Percentiles rank a stretch among this genome's conserved stretches.
Evolutionary conservation across 2,888 invertebrate species (phyloP).

Genomic region (Drosophila koepferae): DNA sequence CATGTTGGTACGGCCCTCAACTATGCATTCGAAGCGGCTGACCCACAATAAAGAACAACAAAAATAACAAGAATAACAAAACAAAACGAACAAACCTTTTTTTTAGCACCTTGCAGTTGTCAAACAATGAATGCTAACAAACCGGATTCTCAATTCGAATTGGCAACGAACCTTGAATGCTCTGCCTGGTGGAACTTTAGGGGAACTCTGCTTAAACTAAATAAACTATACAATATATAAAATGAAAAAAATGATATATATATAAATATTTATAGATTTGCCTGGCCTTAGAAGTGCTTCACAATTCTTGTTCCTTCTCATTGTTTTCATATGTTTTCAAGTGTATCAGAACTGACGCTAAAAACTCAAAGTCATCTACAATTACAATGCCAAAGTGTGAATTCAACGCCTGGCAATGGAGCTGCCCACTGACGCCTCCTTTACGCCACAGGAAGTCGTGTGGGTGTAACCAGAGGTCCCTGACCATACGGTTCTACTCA

Average conservation of each 20-base stretch:
- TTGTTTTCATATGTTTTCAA: background rate
- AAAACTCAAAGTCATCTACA: constrained; percentile 1
- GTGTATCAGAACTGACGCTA: background rate
- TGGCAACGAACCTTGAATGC: constrained; percentile 22
- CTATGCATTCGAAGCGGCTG: constrained; percentile 29
- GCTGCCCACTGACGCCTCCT: constrained; percentile 6
- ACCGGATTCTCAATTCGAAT: background rate
- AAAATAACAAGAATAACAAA: background rate
- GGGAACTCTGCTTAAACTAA: too few relatives aligned
- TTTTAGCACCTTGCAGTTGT: constrained; percentile 73
- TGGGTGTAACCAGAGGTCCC: constrained; percentile 30
- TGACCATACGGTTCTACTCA: constrained; percentile 10
- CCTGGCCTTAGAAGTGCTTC: background rate
- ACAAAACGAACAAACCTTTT: constrained; percentile 43
- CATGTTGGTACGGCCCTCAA: constrained; percentile 45
- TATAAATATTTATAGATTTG: background rate
- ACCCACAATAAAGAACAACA: constrained; percentile 11
- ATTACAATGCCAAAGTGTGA: constrained; percentile 9
- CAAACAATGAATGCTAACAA: constrained; percentile 45
- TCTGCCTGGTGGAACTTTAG: background rate
- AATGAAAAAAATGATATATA: background rate
- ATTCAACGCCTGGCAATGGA: background rate
- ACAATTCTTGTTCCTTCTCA: too few relatives aligned
- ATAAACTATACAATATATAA: too few relatives aligned
- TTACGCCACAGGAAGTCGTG: constrained; percentile 8